These are phyloP conservation scores for Beaufortia kweichowensis DNA, from an alignment of 2,113 vertebrate genomes.

Conservation along the genomic window DNA sequence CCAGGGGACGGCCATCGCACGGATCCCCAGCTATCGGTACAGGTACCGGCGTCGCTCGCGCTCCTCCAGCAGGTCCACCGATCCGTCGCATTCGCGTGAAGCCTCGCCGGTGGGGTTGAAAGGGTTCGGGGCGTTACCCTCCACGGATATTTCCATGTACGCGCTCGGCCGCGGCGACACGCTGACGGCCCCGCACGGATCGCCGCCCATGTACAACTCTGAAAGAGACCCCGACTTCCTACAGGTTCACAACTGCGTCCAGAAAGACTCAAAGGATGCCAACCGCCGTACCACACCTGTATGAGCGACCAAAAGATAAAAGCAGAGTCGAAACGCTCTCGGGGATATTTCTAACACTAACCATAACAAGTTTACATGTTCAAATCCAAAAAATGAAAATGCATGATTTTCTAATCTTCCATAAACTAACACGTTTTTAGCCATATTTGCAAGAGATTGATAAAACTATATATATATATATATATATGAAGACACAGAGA, in stretches of 20 bases:
- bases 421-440: conserved; percentile 92
- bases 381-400: conserved; percentile 66
- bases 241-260: conserved; percentile 98
- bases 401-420: conserved; percentile 95
- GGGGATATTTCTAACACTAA: conserved; percentile 48
- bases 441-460: conserved; percentile 68
- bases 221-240: conserved; percentile 98
- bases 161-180: conserved; percentile 84
- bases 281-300: conserved; percentile 96
- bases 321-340: conserved; percentile 26
- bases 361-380: conserved; percentile 70
- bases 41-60: conserved; percentile 94
- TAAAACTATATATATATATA: conserved; percentile 7
- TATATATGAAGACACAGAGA: too few species aligned
- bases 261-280: conserved; percentile 96
- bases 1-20: conserved; percentile 95
- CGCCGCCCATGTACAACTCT: conserved; percentile 95
- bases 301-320: conserved; percentile 73
- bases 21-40: conserved; percentile 96
- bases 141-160: conserved; percentile 98
- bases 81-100: conserved; percentile 95
- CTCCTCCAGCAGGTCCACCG: conserved; percentile 94
- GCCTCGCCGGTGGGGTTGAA: conserved; percentile 93
- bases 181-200: conserved; percentile 82
- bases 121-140: conserved; percentile 90